Base-by-base conservation (phyloP, 2,113 vertebrate genomes). In the Nerophis ophidion region DNA sequence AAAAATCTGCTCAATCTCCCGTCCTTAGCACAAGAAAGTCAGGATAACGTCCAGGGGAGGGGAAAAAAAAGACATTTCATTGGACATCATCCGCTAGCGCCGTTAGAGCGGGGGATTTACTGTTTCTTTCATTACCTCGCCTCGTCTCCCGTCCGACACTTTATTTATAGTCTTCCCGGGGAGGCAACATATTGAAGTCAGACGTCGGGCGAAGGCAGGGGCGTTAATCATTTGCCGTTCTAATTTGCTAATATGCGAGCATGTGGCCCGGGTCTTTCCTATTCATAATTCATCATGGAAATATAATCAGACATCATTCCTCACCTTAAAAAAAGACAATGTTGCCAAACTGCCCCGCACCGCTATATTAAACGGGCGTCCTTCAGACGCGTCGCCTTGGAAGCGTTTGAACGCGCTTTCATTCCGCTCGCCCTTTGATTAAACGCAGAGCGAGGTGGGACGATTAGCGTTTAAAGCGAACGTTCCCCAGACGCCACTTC, bases 201-300 rank as follows among this genome's bases (percentile, higher is more conserved):
- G 73, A 67, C 46, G 19, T 49, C 8, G 75, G 61, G 64, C 26
- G 26, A 71, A 77, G 73, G 72, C 69, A 75, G 70, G 60, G 26
- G 57, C 70, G 61, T 66, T 74, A 75, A 75, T 71, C 72, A 83
- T 82, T 72, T 65, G 75, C 85, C 81, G 79, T 68, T 57, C 65
- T 83, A 70, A 86, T 89, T 88, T 87, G 76, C 83, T 86, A 86
- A 90, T 89, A 88, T 88, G 81, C 72, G 77, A 71, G 70, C 57
- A 74, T 75, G 70, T 80, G 72, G 87, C 70, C 77, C 54, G 16
- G 74, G 74, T 76, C 65, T 78, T 79, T 83, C 83, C 77, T 77
- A 78, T 85, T 88, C 83, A 84, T 85, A 80, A 73, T 83, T 83
- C 85, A 89, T 84, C 77, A 86, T 57, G 65, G 68, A 81, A 88